These are phyloP conservation scores for Drosophila baimaii DNA, from an alignment of 1,140 invertebrate genomes.

Conservation along the genomic window DNA sequence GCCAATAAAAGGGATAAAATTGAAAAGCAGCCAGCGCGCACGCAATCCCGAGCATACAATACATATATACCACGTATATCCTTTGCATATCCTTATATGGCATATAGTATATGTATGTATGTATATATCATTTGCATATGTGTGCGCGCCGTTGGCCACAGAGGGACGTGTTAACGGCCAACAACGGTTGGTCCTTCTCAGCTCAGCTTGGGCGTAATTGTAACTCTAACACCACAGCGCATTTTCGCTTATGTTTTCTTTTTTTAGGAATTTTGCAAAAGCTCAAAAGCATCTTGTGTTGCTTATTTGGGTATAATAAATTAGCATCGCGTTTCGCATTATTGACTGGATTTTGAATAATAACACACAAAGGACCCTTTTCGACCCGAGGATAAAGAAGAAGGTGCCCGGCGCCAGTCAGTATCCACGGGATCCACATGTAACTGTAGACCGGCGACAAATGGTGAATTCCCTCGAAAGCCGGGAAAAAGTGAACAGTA, in stretches of 20 bases:
- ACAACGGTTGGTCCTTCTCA: conserved; percentile 1
- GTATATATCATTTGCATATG: conserved; percentile 25
- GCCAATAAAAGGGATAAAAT: conserved; percentile 82
- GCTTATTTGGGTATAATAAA: conserved; percentile 71
- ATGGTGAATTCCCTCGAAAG: conserved; percentile 49
- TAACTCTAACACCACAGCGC: conserved; percentile 42
- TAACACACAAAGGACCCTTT: conserved; percentile 78
- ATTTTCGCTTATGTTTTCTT: background rate
- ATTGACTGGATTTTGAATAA: conserved; percentile 83
- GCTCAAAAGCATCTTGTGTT: conserved; percentile 34
- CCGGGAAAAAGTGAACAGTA: conserved; percentile 33
- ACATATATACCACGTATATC: background rate
- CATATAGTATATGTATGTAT: too few relatives aligned
- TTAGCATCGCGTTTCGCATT: conserved; percentile 79
- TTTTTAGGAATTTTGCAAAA: conserved; percentile 1
- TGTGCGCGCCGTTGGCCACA: conserved; percentile 17
- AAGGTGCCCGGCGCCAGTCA: conserved; percentile 30
- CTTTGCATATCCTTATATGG: background rate
- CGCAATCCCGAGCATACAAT: background rate
- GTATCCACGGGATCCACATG: conserved; percentile 15
- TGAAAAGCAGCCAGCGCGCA: conserved; percentile 54
- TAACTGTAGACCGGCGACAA: conserved; percentile 52
- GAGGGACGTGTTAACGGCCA: conserved; percentile 34
- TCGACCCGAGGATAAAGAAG: conserved; percentile 4
- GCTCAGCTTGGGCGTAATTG: conserved; percentile 57